phyloP scores from a whole-genome alignment of 2,797 vertebrate genomes.

The Aythya fuligula region DNA sequence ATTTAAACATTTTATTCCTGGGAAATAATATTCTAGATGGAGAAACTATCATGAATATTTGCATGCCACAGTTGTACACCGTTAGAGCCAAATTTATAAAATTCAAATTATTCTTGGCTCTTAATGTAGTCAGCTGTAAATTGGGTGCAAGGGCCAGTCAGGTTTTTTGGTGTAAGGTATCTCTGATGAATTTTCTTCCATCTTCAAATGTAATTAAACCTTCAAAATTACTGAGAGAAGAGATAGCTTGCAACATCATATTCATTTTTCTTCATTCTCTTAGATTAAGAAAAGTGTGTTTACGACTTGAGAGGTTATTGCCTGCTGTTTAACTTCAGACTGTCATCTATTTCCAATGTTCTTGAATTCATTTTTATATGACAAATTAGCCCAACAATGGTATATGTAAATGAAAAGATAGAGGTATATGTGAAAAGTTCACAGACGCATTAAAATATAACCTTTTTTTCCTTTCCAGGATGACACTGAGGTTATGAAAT shows the following conservation, averaged over 20 bases:
- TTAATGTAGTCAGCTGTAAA: neutral
- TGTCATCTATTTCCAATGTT: neutral
- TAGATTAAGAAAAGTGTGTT: slow-evolving; percentile 18
- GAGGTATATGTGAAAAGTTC: neutral
- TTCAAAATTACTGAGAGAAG: neutral
- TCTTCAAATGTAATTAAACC: neutral
- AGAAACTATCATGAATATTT: neutral
- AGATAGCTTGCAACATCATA: neutral
- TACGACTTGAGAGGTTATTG: neutral
- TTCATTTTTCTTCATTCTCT: neutral
- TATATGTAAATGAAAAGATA: neutral
- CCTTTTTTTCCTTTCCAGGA: neutral
- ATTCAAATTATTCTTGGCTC: neutral
- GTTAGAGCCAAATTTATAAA: neutral
- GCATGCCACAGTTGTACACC: neutral
- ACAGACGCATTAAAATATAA: neutral
- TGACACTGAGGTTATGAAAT: neutral
- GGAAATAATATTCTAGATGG: neutral
- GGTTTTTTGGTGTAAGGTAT: neutral
- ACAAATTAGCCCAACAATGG: neutral
- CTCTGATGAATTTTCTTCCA: neutral
- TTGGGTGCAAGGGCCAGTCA: neutral
- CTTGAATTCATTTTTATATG: neutral
- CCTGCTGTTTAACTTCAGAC: neutral
- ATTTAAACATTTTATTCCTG: neutral